Evolutionary conservation across 2,113 vertebrate species (phyloP).

Genomic region (Cyphomyrus plagiostoma): DNA sequence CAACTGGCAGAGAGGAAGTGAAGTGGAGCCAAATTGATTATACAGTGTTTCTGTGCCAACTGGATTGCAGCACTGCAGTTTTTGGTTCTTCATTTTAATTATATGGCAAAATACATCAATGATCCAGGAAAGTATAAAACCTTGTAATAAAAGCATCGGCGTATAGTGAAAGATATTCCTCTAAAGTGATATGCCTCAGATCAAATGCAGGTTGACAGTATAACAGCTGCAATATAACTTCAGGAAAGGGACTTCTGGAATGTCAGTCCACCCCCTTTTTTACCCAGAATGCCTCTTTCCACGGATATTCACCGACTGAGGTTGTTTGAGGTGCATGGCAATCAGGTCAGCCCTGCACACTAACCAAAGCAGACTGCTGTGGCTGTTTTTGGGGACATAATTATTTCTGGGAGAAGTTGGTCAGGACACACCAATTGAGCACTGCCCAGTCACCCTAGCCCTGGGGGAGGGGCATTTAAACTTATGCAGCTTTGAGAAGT

Average conservation of each 20-base stretch:
- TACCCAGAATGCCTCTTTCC: background rate
- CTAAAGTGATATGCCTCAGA: background rate
- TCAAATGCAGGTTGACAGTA: background rate
- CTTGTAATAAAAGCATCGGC: constrained; percentile 15
- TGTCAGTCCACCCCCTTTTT: background rate
- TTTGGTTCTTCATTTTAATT: background rate
- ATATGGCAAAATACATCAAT: background rate
- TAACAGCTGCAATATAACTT: background rate
- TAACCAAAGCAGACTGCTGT: background rate
- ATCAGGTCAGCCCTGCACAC: background rate
- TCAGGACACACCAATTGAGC: background rate
- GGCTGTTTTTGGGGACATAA: background rate
- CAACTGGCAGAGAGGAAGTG: constrained; percentile 1
- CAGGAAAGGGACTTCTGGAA: background rate
- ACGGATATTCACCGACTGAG: background rate
- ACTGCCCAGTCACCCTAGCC: background rate
- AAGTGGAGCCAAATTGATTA: constrained; percentile 15
- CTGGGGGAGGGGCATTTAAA: background rate
- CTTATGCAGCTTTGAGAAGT: background rate
- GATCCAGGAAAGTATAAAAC: background rate
- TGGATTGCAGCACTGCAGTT: background rate
- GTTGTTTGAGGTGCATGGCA: background rate
- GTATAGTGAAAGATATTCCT: background rate
- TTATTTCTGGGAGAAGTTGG: background rate
- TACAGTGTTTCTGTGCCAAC: constrained; percentile 10